phyloP scores from a whole-genome alignment of 2,113 vertebrate species.

The Podarcis muralis region DNA sequence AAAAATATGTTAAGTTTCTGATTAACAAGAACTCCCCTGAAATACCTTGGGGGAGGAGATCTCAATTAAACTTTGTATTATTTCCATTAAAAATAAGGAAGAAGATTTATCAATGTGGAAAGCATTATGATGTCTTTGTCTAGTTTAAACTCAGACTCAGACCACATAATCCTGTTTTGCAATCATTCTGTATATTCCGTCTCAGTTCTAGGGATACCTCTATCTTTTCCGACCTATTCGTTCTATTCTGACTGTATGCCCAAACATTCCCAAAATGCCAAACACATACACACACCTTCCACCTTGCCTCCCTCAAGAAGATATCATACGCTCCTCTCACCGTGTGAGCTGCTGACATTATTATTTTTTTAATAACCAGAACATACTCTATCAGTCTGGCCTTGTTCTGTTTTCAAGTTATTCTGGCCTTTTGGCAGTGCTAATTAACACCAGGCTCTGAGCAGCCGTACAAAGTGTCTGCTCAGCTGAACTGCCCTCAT shows the following conservation, averaged over 20 bases:
- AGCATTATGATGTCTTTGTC: not conserved
- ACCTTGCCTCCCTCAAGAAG: not conserved
- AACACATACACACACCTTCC: not conserved
- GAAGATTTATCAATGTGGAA: not conserved
- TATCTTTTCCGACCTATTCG: not conserved
- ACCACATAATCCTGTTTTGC: not conserved
- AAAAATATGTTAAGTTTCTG: too few relatives aligned
- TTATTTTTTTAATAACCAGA: constrained; percentile 41
- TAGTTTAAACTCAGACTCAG: not conserved
- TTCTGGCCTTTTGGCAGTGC: constrained; percentile 65
- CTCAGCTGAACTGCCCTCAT: constrained; percentile 65
- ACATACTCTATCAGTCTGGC: constrained; percentile 51
- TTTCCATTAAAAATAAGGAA: not conserved
- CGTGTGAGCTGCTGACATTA: constrained; percentile 13
- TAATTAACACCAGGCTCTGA: constrained; percentile 48
- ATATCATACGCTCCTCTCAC: constrained; percentile 28
- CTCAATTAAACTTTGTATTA: not conserved
- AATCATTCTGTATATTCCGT: not conserved
- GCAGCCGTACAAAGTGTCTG: constrained; percentile 62
- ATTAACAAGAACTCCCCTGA: not conserved
- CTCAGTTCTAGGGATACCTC: not conserved
- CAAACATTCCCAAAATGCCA: constrained; percentile 38
- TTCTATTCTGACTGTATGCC: not conserved
- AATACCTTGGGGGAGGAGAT: too few relatives aligned
- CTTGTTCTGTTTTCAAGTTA: constrained; percentile 55